Percentiles rank a stretch among this genome's conserved stretches.
Conservation (phyloP, 2,113 vertebrate species). For the Macheiramphus alcinus region DNA sequence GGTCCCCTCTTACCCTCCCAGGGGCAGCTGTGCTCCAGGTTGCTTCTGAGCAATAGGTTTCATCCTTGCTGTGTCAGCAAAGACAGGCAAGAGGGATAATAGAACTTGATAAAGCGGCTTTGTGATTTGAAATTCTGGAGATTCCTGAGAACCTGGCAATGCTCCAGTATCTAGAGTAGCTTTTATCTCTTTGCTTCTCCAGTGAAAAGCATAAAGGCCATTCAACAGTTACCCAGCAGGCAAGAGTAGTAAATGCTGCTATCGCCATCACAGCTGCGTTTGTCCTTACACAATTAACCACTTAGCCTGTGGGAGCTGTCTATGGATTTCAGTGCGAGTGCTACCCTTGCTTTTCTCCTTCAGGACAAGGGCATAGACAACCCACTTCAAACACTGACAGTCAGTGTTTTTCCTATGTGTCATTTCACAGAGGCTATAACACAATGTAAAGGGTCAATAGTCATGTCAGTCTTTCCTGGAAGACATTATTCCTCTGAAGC, state of each 20-base stretch:
- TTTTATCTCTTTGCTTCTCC: constrained; percentile 18
- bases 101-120: constrained; percentile 4
- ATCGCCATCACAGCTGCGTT: neutral
- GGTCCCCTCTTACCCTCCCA: neutral
- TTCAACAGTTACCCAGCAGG: neutral
- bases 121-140: constrained; percentile 42
- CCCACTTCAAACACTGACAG: neutral
- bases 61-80: constrained; percentile 30
- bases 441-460: neutral
- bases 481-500: neutral
- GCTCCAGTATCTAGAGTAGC: neutral
- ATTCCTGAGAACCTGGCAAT: constrained; percentile 8
- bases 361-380: constrained; percentile 17
- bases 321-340: neutral
- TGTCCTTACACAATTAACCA: constrained; percentile 39
- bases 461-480: neutral
- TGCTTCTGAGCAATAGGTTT: neutral
- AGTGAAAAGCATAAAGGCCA: neutral
- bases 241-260: constrained; percentile 14
- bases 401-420: neutral
- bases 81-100: neutral
- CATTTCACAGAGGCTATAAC: neutral
- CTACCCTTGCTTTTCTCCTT: constrained; percentile 19
- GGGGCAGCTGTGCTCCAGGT: neutral
- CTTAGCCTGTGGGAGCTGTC: neutral